Evolutionary conservation across 2,888 invertebrate species (phyloP).

Genomic region (Drosophila kanekoi): DNA sequence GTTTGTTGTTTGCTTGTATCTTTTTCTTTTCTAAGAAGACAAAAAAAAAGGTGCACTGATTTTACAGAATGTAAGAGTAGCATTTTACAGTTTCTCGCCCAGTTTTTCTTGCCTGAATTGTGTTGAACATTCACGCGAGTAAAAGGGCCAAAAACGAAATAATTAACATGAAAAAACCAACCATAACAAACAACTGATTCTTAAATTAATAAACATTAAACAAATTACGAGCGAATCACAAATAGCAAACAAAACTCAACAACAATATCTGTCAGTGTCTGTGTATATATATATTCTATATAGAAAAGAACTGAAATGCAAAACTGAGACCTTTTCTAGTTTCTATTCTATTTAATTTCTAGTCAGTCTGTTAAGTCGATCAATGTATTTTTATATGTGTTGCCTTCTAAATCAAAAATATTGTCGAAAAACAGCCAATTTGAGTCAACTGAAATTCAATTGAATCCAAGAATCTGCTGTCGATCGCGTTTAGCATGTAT

Average conservation of each 20-base stretch:
- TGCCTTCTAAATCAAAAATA: conserved; percentile 26
- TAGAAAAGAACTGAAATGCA: conserved; percentile 58
- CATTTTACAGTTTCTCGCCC: conserved; percentile 84
- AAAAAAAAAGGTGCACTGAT: conserved; percentile 82
- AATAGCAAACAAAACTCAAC: conserved; percentile 38
- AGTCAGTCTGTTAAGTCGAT: conserved; percentile 47
- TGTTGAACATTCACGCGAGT: conserved; percentile 79
- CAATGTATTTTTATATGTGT: conserved; percentile 58
- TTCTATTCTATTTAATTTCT: conserved; percentile 51
- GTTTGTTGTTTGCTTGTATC: conserved; percentile 25
- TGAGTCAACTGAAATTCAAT: conserved; percentile 20
- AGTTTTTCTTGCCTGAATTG: conserved; percentile 83
- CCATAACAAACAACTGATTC: conserved; percentile 50
- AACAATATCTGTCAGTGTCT: conserved; percentile 44
- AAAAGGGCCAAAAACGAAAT: conserved; percentile 75
- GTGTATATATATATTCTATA: conserved; percentile 26
- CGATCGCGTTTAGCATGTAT: conserved; percentile 54
- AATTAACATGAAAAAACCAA: conserved; percentile 30
- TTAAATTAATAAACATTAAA: conserved; percentile 46
- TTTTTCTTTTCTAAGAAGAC: conserved; percentile 53
- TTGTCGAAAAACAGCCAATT: conserved; percentile 11
- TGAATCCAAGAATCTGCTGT: conserved; percentile 31
- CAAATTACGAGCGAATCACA: conserved; percentile 26
- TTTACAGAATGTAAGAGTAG: conserved; percentile 84
- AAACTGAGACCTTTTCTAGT: conserved; percentile 54